A percentile compares a stretch with the other conserved stretches of the same genome.
phyloP scores from a whole-genome alignment of 2,888 invertebrate species.

The Pristionchus mayeri region DNA sequence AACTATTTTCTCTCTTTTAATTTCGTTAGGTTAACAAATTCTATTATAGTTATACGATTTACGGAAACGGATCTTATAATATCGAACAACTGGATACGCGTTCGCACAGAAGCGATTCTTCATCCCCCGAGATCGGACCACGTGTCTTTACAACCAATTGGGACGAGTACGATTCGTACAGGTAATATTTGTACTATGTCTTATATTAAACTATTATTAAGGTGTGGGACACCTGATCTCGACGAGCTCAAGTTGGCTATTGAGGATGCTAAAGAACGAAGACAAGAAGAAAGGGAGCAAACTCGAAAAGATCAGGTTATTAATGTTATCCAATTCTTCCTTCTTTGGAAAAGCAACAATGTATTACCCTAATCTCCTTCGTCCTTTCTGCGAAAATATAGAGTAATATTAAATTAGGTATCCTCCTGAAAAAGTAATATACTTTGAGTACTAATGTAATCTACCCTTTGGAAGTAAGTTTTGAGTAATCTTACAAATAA shows the following conservation, averaged over 20 bases:
- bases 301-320: conserved; percentile 4
- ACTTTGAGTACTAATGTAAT: too few species aligned
- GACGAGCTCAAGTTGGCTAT: conserved; percentile 46
- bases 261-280: conserved; percentile 32
- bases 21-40: neutral
- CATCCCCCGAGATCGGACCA: neutral
- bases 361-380: too few species aligned
- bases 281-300: neutral
- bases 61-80: neutral
- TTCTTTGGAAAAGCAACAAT: too few species aligned
- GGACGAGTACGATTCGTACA: conserved; percentile 49
- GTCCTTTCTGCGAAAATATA: neutral
- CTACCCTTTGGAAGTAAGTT: too few species aligned
- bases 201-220: neutral
- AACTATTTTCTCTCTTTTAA: neutral
- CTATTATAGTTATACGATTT: neutral
- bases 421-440: too few species aligned
- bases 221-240: conserved; percentile 48
- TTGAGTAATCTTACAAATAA: too few species aligned
- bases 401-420: neutral
- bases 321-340: too few species aligned
- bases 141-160: conserved; percentile 24
- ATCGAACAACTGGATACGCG: neutral
- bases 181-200: neutral
- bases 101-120: conserved; percentile 12